Conservation (phyloP, 2,113 vertebrate genomes). For the Sinosuthora webbiana region DNA sequence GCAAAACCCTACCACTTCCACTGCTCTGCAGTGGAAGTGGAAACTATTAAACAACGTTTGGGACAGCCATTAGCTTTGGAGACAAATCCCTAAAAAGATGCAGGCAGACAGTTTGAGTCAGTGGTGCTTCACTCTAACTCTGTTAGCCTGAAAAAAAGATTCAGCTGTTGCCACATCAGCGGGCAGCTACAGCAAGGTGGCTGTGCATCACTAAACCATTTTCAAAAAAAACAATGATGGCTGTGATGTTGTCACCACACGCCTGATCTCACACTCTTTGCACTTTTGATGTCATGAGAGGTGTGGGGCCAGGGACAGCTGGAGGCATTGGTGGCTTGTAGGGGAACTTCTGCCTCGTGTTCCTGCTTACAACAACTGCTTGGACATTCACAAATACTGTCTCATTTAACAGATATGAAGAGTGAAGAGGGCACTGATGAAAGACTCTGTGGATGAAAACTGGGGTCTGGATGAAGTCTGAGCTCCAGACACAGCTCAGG, state of each 20-base stretch:
- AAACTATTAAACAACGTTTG: background rate
- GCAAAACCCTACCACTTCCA: background rate
- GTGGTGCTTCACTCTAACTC: background rate
- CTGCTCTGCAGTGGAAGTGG: background rate
- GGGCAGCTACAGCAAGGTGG: background rate
- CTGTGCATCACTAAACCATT: background rate
- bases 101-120: background rate
- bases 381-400: background rate
- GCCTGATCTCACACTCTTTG: background rate
- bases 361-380: background rate
- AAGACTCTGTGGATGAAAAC: background rate
- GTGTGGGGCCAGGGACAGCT: no score
- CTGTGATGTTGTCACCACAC: accelerated
- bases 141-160: background rate
- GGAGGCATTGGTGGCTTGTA: background rate
- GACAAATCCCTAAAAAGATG: background rate
- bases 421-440: background rate
- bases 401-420: background rate
- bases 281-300: background rate
- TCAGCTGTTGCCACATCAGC: background rate
- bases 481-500: background rate
- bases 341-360: accelerated
- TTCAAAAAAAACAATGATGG: background rate
- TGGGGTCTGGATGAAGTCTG: background rate
- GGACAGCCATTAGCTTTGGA: background rate